phyloP scores from a whole-genome alignment of 2,113 vertebrate species.

The Gopherus flavomarginatus region DNA sequence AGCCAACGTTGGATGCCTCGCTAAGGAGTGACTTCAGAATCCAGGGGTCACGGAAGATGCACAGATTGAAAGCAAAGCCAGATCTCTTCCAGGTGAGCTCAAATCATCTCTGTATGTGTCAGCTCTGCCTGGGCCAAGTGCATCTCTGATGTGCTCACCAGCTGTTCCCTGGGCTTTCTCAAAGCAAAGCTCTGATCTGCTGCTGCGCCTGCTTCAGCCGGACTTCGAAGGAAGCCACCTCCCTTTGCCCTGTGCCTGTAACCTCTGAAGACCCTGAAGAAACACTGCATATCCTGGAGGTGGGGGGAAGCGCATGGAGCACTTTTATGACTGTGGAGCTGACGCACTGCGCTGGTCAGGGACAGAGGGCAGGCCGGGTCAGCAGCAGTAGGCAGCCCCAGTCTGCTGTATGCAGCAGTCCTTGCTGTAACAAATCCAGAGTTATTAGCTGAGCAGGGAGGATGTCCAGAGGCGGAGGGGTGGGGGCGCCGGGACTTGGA shows the following conservation, averaged over 20 bases:
- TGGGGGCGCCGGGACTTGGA: neutral
- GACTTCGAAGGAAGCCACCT: neutral
- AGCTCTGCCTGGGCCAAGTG: neutral
- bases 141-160: neutral
- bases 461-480: neutral
- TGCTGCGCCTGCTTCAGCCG: neutral
- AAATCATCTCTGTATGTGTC: neutral
- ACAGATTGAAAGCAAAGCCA: neutral
- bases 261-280: neutral
- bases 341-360: neutral
- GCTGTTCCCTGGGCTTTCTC: neutral
- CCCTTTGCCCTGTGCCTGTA: neutral
- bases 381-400: neutral
- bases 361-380: neutral
- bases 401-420: neutral
- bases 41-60: neutral
- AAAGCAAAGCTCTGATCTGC: neutral
- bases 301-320: neutral
- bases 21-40: neutral
- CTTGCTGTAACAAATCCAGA: neutral
- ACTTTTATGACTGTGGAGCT: neutral
- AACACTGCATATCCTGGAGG: fast-evolving
- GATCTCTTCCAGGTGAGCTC: neutral
- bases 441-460: neutral
- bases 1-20: neutral